These are phyloP conservation scores for Poicephalus meyeri DNA, from an alignment of 2,113 vertebrate species.

Conservation along the genomic window DNA sequence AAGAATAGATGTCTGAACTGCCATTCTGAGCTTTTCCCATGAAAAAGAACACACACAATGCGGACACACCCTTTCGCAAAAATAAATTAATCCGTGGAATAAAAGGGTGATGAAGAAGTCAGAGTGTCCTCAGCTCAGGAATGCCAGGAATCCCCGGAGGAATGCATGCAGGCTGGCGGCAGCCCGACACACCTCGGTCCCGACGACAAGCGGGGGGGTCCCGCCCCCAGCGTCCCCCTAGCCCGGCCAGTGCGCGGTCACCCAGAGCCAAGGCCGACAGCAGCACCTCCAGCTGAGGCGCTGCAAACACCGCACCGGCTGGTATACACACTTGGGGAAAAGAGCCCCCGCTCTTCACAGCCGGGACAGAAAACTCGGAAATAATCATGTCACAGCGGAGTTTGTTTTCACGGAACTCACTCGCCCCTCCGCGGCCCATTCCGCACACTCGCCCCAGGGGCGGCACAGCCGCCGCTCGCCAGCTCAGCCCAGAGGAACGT, in stretches of 20 bases:
- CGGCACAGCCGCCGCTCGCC: neutral
- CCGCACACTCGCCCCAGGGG: neutral
- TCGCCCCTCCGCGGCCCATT: neutral
- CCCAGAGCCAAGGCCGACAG: neutral
- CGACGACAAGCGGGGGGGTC: neutral
- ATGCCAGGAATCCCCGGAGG: conserved; percentile 49
- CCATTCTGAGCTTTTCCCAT: neutral
- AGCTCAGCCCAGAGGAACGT: neutral
- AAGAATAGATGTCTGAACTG: neutral
- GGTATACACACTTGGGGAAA: neutral
- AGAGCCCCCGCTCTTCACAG: neutral
- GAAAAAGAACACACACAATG: neutral
- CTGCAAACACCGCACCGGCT: neutral
- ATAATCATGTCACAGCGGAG: rapidly evolving
- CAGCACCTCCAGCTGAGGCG: neutral
- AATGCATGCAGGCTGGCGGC: neutral
- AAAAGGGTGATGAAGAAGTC: neutral
- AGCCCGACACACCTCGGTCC: neutral
- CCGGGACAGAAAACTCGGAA: neutral
- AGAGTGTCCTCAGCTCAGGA: neutral
- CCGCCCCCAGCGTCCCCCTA: neutral
- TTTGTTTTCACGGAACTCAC: neutral
- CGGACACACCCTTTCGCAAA: neutral
- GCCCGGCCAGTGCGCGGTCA: neutral
- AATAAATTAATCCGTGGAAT: neutral